Conservation (phyloP, 2,888 invertebrate genomes). For the Lepidocyrtinus sp. region DNA sequence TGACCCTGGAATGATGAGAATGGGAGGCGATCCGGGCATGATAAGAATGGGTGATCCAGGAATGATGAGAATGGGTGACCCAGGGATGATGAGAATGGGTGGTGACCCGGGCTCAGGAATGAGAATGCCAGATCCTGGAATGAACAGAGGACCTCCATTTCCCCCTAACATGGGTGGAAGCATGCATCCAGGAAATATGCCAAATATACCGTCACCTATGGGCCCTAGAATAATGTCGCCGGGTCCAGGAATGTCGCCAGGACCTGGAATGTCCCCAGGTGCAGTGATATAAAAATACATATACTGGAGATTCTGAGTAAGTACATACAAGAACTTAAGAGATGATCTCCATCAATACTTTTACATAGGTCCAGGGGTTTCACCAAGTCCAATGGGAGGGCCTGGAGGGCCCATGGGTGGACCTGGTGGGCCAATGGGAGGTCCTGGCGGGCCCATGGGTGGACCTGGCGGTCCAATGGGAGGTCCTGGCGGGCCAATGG, state of each 20-base stretch:
- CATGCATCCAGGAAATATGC: slow-evolving; percentile 62
- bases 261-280: slow-evolving; percentile 42
- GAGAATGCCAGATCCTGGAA: slow-evolving; percentile 59
- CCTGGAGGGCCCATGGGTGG: neutral
- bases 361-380: slow-evolving; percentile 32
- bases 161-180: slow-evolving; percentile 73
- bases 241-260: slow-evolving; percentile 34
- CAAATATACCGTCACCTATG: slow-evolving; percentile 18
- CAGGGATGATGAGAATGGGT: slow-evolving; percentile 74
- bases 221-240: slow-evolving; percentile 15
- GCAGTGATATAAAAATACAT: slow-evolving; percentile 40
- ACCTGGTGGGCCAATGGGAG: slow-evolving; percentile 57
- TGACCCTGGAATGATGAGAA: slow-evolving; percentile 76
- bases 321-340: no score
- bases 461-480: slow-evolving; percentile 10
- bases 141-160: slow-evolving; percentile 72
- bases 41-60: slow-evolving; percentile 75
- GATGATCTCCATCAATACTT: no score
- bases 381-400: slow-evolving; percentile 34
- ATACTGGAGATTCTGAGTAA: no score
- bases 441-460: slow-evolving; percentile 37
- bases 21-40: slow-evolving; percentile 70
- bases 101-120: slow-evolving; percentile 1
- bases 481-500: slow-evolving; percentile 40
- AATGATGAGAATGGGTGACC: slow-evolving; percentile 77